Base-by-base conservation (phyloP, 2,888 invertebrate species). In the Boloria euphrosyne region DNA sequence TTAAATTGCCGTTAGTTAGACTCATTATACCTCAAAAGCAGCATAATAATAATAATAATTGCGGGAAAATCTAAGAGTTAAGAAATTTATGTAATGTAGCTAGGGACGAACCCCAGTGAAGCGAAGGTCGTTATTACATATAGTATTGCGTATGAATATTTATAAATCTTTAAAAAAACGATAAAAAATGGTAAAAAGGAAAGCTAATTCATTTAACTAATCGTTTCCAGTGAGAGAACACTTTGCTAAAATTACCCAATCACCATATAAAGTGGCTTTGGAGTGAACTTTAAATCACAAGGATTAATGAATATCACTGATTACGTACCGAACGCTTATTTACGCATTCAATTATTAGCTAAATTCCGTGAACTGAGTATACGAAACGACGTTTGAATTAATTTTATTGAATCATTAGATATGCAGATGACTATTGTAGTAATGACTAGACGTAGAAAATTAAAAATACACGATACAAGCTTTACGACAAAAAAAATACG, bases 201-300 rank as follows among this genome's bases (percentile, higher is more conserved):
- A 71, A 71, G 68, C 71, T 72, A 76, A 81, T 80, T 79, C 74
- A 74, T 73, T 73, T 73, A 71, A 78, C 76, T 78, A 79, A 80
- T 77, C 78, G 82, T 78, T 78, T 76, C 74, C 75, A 78, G 64
- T 66, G 75, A 77, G 76, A 76, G 74, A 78, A 74, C 79, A 78
- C 80, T 82, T 81, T 79, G 79, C 78, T 80, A 81, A 80, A 85
- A 87, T 87, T 80, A 83, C 83, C 82, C 79, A 87, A 87, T 87
- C 86, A 87, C 81, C 85, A 87, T 86, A 86, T 81, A 86, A 86
- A 86, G 85, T 83, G 83, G 81, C 79, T 82, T 77, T 76, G 79
- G 75, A 80, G 79, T 78, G 79, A 83, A 82, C 79, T 81, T 81
- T 81, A 81, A 82, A 83, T 80, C 80, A 78, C 77, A 74, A 78